A percentile compares a stretch with the other conserved stretches of the same genome.
Conservation (phyloP, 2,113 vertebrate species). For the Mus pahari region DNA sequence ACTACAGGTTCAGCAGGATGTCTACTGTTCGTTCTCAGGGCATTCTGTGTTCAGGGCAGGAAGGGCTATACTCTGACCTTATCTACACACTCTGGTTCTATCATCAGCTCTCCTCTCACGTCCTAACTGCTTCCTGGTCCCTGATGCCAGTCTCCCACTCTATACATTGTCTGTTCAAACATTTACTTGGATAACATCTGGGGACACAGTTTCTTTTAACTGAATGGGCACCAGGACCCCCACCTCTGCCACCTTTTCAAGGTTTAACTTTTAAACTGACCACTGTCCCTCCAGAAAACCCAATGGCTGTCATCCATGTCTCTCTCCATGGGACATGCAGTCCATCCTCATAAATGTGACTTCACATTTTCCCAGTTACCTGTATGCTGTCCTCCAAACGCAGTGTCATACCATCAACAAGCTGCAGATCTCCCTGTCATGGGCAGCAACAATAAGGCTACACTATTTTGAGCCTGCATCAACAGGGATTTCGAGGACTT, state of each 20-base stretch:
- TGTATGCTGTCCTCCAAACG: rapidly evolving
- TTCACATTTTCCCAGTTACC: not conserved
- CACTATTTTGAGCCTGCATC: not conserved
- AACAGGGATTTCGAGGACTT: not conserved
- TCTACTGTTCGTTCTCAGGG: not conserved
- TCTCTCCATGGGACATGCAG: not conserved
- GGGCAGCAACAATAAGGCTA: not conserved
- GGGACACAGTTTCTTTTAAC: not conserved
- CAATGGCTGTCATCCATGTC: not conserved
- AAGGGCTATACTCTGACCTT: not conserved
- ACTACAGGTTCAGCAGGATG: rapidly evolving
- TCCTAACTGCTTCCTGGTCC: not conserved
- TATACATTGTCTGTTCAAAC: not conserved
- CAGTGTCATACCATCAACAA: not conserved
- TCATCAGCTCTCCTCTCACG: not conserved
- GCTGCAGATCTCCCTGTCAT: not conserved
- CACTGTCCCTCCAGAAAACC: not conserved
- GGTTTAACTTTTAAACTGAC: not conserved
- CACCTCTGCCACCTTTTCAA: not conserved
- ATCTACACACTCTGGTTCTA: not conserved
- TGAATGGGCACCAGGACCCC: rapidly evolving
- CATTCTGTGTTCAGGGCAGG: not conserved
- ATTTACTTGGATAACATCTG: not conserved
- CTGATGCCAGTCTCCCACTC: not conserved
- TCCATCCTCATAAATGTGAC: rapidly evolving